Conservation (phyloP, 1,140 invertebrate genomes). For the Eulimnadia texana region DNA sequence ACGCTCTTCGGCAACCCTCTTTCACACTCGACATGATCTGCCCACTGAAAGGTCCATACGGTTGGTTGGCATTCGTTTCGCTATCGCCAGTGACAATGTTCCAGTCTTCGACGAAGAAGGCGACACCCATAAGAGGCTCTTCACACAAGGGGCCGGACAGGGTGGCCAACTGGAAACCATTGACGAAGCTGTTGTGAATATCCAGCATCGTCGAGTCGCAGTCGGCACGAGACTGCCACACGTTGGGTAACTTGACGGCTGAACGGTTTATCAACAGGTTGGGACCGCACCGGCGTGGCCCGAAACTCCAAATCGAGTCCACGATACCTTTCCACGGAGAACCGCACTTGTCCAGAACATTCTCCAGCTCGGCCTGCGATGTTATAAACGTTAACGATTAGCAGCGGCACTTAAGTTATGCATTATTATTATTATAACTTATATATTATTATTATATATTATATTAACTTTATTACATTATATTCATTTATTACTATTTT, state of each 20-base stretch:
- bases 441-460: no score
- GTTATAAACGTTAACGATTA: no score
- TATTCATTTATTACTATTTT: no score
- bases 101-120: slow-evolving; percentile 76
- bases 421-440: no score
- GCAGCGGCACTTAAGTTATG: no score
- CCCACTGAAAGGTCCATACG: slow-evolving; percentile 45
- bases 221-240: slow-evolving; percentile 18
- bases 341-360: slow-evolving; percentile 41
- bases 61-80: slow-evolving; percentile 19
- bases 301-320: slow-evolving; percentile 75
- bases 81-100: slow-evolving; percentile 26
- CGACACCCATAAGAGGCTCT: slow-evolving; percentile 89
- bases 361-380: slow-evolving; percentile 48
- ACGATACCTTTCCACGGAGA: slow-evolving; percentile 40
- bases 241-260: slow-evolving; percentile 7
- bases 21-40: slow-evolving; percentile 85
- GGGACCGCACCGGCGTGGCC: slow-evolving; percentile 71
- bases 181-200: slow-evolving; percentile 68
- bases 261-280: slow-evolving; percentile 71
- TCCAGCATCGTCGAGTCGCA: slow-evolving; percentile 3
- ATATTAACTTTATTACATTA: no score
- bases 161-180: slow-evolving; percentile 87
- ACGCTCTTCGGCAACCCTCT: slow-evolving; percentile 72
- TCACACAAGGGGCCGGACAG: slow-evolving; percentile 82